Conservation (phyloP, 2,888 invertebrate species). For the Cantharis lateralis region DNA sequence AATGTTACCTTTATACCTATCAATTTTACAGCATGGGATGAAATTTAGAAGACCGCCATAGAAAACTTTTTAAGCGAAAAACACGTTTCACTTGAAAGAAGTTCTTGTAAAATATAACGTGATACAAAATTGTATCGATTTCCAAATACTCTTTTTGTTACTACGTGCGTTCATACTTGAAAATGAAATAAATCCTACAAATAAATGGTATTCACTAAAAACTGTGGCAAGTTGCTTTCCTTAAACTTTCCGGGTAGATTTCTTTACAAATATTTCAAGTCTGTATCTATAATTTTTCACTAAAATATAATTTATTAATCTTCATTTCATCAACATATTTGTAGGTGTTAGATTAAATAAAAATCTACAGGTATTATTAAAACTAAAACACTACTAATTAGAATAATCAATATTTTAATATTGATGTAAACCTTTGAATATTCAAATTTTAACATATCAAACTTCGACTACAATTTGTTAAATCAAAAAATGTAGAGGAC, state of each 20-base stretch:
- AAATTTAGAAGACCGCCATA: not conserved
- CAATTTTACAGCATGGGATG: not conserved
- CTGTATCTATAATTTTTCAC: not conserved
- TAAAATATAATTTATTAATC: not conserved
- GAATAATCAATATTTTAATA: not conserved
- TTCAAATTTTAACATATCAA: no score
- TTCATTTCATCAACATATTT: not conserved
- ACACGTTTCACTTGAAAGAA: not conserved
- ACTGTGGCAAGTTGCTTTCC: not conserved
- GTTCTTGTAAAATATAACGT: not conserved
- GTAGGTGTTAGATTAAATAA: not conserved
- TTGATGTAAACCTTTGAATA: no score
- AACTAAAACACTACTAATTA: not conserved
- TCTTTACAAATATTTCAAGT: not conserved
- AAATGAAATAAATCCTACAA: not conserved
- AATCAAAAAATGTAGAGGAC: no score
- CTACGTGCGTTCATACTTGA: not conserved
- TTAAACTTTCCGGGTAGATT: not conserved
- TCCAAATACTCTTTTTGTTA: not conserved
- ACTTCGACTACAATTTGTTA: no score
- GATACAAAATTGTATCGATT: not conserved
- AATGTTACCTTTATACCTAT: not conserved
- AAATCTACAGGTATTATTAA: not conserved
- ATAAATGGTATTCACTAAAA: not conserved
- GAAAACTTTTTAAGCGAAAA: not conserved